A percentile compares a stretch with the other conserved stretches of the same genome.
Conservation (phyloP, 2,888 invertebrate species). For the Volucella inanis region DNA sequence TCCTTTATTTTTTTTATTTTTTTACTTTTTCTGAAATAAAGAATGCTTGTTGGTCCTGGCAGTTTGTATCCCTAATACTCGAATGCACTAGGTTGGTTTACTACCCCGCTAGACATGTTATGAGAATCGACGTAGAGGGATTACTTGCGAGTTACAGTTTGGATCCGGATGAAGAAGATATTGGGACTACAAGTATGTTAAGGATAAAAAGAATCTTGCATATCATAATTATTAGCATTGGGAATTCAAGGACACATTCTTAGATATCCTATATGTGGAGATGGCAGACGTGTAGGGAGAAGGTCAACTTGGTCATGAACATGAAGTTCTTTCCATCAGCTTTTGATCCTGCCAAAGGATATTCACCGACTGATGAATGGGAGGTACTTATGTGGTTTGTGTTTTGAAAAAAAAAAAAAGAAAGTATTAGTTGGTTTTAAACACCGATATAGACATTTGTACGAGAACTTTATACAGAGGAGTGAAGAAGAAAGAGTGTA, state of each 20-base stretch:
- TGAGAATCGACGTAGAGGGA: constrained; percentile 38
- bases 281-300: not conserved
- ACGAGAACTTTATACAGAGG: no score
- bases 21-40: no score
- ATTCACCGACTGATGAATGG: not conserved
- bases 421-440: constrained; percentile 4
- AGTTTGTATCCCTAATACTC: constrained; percentile 24
- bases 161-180: not conserved
- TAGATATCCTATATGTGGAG: not conserved
- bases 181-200: not conserved
- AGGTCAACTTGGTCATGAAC: not conserved
- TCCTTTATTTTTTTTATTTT: no score
- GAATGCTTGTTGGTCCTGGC: constrained; percentile 20
- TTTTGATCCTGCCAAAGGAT: constrained; percentile 22
- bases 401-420: no score
- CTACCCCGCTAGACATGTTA: constrained; percentile 1
- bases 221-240: constrained; percentile 61
- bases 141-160: constrained; percentile 8
- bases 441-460: no score
- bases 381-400: not conserved
- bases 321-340: not conserved
- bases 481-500: no score
- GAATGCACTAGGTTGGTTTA: constrained; percentile 14
- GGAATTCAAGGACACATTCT: constrained; percentile 50
- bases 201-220: constrained; percentile 43